Evolutionary conservation across 2,797 vertebrate genomes (phyloP), one percentile per base, ranked within the genome.

Genomic region (Schizothorax lantsangensis): DNA sequence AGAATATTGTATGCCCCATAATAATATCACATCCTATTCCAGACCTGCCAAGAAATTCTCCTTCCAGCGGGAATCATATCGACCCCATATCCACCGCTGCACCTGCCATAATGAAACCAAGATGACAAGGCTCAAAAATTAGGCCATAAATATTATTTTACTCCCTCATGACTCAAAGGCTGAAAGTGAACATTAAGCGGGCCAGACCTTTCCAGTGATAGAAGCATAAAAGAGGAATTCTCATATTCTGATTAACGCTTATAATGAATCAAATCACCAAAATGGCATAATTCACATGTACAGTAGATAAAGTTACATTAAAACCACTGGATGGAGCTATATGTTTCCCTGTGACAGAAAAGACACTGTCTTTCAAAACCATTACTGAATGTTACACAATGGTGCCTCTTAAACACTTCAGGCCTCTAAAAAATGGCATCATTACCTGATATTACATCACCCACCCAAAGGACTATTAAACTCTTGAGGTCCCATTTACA

Each of bases 41-140:
- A 64, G 89, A 89, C 90, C 45, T 36, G 85, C 86, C 89, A 84
- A 92, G 88, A 92, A 92, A 91, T 75, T 69, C 75, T 47, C 79
- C 75, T 82, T 91, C 89, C 89, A 88, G 87, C 92, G 88, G 79
- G 33, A 89, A 86, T 90, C 88, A 92, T 90, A 89, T 92, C 90
- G 74, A 90, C 73, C 77, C 85, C 86, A 62, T 87, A 75, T 84
- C 83, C 83, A 75, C 64, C 26, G 6, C 88, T 92, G 92, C 95
- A 96, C 95, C 95, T 96, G 95, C 90, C 91, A 87, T 89, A 91
- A 91, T 88, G 88, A 90, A 91, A 91, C 87, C 54, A 52, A 84
- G 89, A 92, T 88, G 91, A 90, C 89, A 85, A 88, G 80, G 88
- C 88, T 74, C 62, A 47, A 86, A 87, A 84, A 91, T 81, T 81